These are phyloP conservation scores for Halcyon smyrnensis DNA, from an alignment of 2,797 vertebrate species.

Conservation along the genomic window DNA sequence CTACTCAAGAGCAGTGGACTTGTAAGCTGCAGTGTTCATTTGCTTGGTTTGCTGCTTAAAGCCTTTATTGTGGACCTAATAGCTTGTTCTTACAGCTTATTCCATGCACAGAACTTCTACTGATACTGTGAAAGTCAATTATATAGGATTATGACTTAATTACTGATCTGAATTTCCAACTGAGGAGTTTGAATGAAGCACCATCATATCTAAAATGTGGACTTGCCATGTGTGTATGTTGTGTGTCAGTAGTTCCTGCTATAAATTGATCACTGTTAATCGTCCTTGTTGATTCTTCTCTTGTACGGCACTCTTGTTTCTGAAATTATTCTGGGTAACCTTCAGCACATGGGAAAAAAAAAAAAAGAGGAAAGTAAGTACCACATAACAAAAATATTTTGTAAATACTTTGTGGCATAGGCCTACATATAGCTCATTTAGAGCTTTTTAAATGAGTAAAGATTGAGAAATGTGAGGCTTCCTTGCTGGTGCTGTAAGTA, in stretches of 20 bases:
- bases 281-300: neutral
- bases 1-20: neutral
- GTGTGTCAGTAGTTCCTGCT: neutral
- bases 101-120: neutral
- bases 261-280: neutral
- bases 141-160: conserved; percentile 7
- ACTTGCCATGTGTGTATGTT: neutral
- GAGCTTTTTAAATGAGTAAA: neutral
- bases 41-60: neutral
- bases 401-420: neutral
- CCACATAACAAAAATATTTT: neutral
- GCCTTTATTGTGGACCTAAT: neutral
- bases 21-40: neutral
- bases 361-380: neutral
- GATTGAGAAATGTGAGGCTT: neutral
- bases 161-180: neutral
- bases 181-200: neutral
- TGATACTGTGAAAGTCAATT: neutral
- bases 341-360: neutral
- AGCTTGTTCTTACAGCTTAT: neutral
- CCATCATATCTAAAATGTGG: neutral
- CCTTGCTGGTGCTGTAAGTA: neutral
- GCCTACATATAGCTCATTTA: neutral
- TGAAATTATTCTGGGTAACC: neutral
- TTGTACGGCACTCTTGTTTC: neutral